Percentiles rank a stretch among this genome's conserved stretches.
Conservation (phyloP, 2,888 invertebrate species). For the Melieria crassipennis region DNA sequence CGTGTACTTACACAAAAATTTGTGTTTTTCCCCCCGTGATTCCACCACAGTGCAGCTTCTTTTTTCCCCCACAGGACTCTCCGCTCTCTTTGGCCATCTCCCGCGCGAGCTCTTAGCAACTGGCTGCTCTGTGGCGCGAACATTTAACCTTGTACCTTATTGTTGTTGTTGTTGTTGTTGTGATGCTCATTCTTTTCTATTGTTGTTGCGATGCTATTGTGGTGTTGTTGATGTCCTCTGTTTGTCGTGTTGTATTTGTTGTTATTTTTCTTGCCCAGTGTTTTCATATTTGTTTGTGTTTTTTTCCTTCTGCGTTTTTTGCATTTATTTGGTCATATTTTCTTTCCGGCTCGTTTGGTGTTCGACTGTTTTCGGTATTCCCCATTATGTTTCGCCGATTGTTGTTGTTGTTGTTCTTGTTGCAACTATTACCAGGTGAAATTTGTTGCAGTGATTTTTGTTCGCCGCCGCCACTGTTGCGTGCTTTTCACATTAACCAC, state of each 20-base stretch:
- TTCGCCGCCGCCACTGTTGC: background rate
- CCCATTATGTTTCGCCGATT: slow-evolving; percentile 11
- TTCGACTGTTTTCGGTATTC: background rate
- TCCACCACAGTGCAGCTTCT: background rate
- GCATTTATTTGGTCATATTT: slow-evolving; percentile 24
- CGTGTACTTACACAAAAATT: slow-evolving; percentile 53
- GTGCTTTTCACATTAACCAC: background rate
- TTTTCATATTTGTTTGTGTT: background rate
- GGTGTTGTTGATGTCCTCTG: background rate
- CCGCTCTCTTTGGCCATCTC: slow-evolving; percentile 8
- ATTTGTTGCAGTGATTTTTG: slow-evolving; percentile 14
- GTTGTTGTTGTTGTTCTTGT: slow-evolving; percentile 14
- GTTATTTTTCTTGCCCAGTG: background rate
- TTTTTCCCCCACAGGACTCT: no score
- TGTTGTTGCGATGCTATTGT: slow-evolving; percentile 13
- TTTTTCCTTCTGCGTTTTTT: background rate
- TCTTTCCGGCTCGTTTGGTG: slow-evolving; percentile 16
- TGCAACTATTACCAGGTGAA: slow-evolving; percentile 2
- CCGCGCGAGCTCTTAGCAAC: background rate
- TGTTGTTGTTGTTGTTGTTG: slow-evolving; percentile 20
- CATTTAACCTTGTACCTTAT: slow-evolving; percentile 11
- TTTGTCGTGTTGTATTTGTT: slow-evolving; percentile 2
- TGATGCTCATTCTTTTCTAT: slow-evolving; percentile 24
- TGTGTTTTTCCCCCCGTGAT: slow-evolving; percentile 39
- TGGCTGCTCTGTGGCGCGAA: background rate